Conservation (phyloP, 2,797 vertebrate genomes). For the Zenarchopterus dispar region DNA sequence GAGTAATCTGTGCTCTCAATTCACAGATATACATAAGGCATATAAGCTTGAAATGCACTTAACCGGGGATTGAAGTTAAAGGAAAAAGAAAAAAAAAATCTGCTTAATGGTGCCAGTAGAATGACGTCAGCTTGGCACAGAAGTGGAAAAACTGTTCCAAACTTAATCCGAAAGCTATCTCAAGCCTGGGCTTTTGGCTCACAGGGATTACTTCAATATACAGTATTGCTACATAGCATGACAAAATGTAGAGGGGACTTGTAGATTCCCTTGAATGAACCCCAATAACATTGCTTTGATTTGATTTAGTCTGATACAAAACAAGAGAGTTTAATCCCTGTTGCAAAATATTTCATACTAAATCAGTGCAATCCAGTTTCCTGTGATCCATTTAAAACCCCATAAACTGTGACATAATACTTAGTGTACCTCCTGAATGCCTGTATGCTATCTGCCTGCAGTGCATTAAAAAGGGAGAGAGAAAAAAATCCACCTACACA, state of each 20-base stretch:
- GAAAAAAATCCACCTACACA: constrained; percentile 31
- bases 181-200: neutral
- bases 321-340: neutral
- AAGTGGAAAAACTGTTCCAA: neutral
- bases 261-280: neutral
- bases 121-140: neutral
- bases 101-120: neutral
- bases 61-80: neutral
- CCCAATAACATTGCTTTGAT: neutral
- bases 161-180: too few relatives aligned
- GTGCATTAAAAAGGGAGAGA: constrained; percentile 10
- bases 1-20: too few relatives aligned
- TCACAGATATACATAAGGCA: too few relatives aligned
- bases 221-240: neutral
- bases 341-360: neutral
- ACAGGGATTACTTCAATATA: neutral
- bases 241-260: neutral
- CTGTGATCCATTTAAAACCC: neutral
- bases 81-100: neutral
- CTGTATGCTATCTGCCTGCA: neutral
- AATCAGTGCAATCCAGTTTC: constrained; percentile 4
- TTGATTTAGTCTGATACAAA: too few relatives aligned
- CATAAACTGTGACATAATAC: constrained; percentile 6
- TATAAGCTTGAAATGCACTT: neutral
- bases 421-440: neutral